Evolutionary conservation across 1,140 invertebrate species (phyloP).

Genomic region (Drosophila virilis): DNA sequence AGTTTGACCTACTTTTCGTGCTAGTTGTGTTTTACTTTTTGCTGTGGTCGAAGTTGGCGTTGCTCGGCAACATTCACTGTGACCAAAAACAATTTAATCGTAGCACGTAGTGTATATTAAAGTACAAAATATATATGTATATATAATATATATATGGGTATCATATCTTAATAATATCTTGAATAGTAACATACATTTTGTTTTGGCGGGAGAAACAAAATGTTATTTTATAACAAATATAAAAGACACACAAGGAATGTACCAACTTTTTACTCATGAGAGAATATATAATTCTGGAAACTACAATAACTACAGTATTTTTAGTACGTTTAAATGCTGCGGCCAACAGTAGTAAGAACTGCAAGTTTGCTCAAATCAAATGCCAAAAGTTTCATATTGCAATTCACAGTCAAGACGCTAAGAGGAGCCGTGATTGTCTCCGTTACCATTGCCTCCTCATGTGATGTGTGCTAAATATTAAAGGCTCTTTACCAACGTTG

Average conservation of each 20-base stretch:
- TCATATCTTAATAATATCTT: background rate
- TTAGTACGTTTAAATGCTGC: no score
- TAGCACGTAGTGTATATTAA: conserved; percentile 14
- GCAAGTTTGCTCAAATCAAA: conserved; percentile 54
- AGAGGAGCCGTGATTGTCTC: background rate
- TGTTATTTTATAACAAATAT: no score
- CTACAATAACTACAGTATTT: conserved; percentile 44
- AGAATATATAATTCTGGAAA: no score
- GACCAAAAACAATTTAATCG: conserved; percentile 40
- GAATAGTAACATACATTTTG: background rate
- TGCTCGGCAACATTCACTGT: conserved; percentile 70
- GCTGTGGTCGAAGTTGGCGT: conserved; percentile 52
- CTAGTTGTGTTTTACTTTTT: conserved; percentile 56
- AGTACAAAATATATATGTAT: background rate
- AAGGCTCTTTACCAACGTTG: conserved; percentile 20
- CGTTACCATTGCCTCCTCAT: conserved; percentile 3
- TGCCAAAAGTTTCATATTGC: conserved; percentile 64
- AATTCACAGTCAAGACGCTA: conserved; percentile 37
- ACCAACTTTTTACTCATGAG: no score
- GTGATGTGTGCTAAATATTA: conserved; percentile 36
- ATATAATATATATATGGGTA: background rate
- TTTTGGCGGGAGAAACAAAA: background rate
- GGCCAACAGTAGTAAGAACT: conserved; percentile 17
- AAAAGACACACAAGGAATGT: no score
- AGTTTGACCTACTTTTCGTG: conserved; percentile 72